These are phyloP conservation scores for Micromussa lordhowensis DNA, from an alignment of 92 coral and sea anemone genomes.

Conservation along the genomic window DNA sequence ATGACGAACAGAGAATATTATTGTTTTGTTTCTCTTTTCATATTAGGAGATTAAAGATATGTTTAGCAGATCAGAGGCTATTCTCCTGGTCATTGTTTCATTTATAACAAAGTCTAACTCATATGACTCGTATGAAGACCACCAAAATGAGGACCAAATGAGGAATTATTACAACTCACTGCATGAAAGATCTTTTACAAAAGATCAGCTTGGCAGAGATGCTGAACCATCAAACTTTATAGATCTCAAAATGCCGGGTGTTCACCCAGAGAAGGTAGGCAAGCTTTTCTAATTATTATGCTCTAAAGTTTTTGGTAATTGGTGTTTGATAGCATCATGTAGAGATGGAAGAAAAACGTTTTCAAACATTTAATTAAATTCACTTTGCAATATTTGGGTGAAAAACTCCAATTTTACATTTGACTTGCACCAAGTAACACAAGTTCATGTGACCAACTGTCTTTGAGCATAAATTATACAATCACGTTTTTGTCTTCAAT, in stretches of 20 bases:
- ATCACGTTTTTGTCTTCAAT: too few species aligned
- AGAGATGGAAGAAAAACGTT: background rate
- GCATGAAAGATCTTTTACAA: conserved; percentile 49
- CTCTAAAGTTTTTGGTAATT: background rate
- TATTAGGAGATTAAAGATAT: conserved; percentile 15
- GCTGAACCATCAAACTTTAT: background rate
- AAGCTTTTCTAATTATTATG: background rate
- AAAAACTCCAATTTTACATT: background rate
- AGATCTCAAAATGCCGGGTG: conserved; percentile 69
- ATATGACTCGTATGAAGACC: conserved; percentile 27
- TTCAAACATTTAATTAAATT: background rate
- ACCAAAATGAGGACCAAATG: conserved; percentile 20
- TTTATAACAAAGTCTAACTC: conserved; percentile 11
- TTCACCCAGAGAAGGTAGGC: conserved; percentile 81
- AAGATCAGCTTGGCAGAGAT: conserved; percentile 6
- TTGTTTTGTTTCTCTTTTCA: conserved; percentile 20
- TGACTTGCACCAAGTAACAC: background rate
- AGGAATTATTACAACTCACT: conserved; percentile 38
- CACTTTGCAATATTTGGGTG: background rate
- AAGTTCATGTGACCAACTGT: background rate
- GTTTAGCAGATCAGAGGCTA: background rate
- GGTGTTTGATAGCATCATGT: background rate
- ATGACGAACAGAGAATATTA: conserved; percentile 20
- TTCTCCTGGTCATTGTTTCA: conserved; percentile 10
- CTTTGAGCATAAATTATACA: too few species aligned